These are phyloP conservation scores for Colinus virginianus DNA, from an alignment of 2,113 vertebrate species.

Conservation along the genomic window DNA sequence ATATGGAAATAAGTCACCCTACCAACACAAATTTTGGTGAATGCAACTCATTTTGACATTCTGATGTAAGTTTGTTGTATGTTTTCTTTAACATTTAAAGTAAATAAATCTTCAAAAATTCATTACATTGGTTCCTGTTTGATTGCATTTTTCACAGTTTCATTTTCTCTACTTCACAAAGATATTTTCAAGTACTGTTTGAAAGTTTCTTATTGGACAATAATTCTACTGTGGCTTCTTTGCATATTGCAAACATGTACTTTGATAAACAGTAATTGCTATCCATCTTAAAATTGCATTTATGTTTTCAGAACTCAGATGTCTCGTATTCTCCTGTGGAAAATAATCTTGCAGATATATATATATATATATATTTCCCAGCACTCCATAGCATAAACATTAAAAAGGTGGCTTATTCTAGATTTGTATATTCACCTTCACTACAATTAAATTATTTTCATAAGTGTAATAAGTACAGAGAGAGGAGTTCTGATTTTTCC, in stretches of 20 bases:
- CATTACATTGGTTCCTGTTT: neutral
- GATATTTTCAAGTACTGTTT: conserved; percentile 25
- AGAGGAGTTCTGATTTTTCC: neutral
- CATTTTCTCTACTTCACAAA: conserved; percentile 45
- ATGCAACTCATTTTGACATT: neutral
- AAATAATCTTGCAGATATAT: neutral
- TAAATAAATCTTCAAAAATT: neutral
- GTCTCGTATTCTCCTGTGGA: conserved; percentile 1
- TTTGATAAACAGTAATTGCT: too few species aligned
- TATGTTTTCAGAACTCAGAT: conserved; percentile 53
- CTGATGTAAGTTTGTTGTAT: neutral
- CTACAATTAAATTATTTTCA: neutral
- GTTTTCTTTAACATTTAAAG: neutral
- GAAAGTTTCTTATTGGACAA: conserved; percentile 55
- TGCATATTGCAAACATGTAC: conserved; percentile 42
- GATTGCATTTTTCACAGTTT: conserved; percentile 42
- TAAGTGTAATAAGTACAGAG: neutral
- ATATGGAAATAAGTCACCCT: neutral
- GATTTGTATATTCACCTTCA: neutral
- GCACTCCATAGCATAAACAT: neutral
- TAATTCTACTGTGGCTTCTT: conserved; percentile 45
- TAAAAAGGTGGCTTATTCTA: neutral
- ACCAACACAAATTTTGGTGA: neutral
- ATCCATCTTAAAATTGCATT: neutral
- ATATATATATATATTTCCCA: neutral